A percentile compares a stretch with the other conserved stretches of the same genome.
These are phyloP conservation scores for Brachionus asplanchnoidis DNA, from an alignment of 1,140 invertebrate species.

Conservation along the genomic window DNA sequence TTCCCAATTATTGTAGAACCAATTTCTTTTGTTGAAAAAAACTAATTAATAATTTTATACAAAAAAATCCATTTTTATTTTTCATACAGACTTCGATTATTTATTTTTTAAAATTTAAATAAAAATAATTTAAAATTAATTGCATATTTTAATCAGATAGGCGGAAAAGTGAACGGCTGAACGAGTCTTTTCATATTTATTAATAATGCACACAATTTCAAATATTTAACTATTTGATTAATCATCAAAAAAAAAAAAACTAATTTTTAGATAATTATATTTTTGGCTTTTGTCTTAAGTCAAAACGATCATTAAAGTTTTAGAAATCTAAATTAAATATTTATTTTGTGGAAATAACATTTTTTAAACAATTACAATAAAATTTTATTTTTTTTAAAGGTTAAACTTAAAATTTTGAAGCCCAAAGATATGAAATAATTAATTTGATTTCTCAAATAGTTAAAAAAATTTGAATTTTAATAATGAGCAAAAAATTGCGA, in stretches of 20 bases:
- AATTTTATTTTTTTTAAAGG: no score
- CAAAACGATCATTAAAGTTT: no score
- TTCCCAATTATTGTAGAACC: background rate
- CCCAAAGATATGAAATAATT: no score
- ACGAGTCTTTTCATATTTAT: background rate
- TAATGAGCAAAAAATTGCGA: no score
- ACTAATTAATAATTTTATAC: background rate
- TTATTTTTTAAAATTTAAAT: background rate
- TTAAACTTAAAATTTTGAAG: no score
- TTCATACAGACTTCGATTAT: background rate
- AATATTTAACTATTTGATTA: background rate
- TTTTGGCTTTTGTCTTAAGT: no score
- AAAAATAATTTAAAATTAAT: background rate
- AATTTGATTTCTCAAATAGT: no score
- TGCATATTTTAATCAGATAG: background rate
- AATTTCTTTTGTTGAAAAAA: background rate
- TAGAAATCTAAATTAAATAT: no score
- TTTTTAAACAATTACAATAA: no score
- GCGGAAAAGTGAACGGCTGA: background rate
- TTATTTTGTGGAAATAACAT: no score
- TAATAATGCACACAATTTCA: background rate
- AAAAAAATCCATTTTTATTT: background rate
- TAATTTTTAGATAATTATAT: background rate
- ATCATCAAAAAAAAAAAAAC: background rate
- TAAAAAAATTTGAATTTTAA: no score